A percentile compares a stretch with the other conserved stretches of the same genome.
Conservation (phyloP, 64 coral and sea anemone species). For the Porites lutea region DNA sequence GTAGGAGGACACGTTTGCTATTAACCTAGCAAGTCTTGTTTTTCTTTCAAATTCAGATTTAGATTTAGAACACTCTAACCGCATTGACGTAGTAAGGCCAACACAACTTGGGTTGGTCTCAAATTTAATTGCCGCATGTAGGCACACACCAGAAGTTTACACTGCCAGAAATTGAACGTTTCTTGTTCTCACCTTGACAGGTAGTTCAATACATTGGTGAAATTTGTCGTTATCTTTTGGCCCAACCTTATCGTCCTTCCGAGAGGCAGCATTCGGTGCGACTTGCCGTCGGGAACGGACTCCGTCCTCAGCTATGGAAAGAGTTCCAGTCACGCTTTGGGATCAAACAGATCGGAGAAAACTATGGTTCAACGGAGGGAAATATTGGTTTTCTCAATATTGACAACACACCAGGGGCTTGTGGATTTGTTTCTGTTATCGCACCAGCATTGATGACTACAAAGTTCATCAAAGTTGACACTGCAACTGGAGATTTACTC, state of each 20-base stretch:
- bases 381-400: conserved; percentile 76
- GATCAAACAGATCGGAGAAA: conserved; percentile 81
- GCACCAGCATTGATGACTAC: conserved; percentile 21
- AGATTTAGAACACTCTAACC: too few relatives aligned
- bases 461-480: conserved; percentile 65
- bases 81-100: too few relatives aligned
- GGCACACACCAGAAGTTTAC: too few relatives aligned
- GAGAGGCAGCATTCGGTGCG: conserved; percentile 81
- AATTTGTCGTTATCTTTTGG: conserved; percentile 89
- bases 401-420: conserved; percentile 75
- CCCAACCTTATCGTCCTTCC: conserved; percentile 70
- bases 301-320: conserved; percentile 90
- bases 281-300: conserved; percentile 78
- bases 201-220: conserved; percentile 89
- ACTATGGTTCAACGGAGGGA: conserved; percentile 91
- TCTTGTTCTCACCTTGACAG: conserved; percentile 18
- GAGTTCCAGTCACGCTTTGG: conserved; percentile 91
- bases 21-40: too few relatives aligned
- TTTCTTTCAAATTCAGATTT: too few relatives aligned
- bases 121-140: too few relatives aligned
- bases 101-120: too few relatives aligned
- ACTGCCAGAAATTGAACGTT: background rate
- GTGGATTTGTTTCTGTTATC: conserved; percentile 73
- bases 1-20: too few relatives aligned
- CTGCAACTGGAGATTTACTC: conserved; percentile 75